These are phyloP conservation scores for Andrena dorsata DNA, from an alignment of 2,888 invertebrate genomes.

Conservation along the genomic window DNA sequence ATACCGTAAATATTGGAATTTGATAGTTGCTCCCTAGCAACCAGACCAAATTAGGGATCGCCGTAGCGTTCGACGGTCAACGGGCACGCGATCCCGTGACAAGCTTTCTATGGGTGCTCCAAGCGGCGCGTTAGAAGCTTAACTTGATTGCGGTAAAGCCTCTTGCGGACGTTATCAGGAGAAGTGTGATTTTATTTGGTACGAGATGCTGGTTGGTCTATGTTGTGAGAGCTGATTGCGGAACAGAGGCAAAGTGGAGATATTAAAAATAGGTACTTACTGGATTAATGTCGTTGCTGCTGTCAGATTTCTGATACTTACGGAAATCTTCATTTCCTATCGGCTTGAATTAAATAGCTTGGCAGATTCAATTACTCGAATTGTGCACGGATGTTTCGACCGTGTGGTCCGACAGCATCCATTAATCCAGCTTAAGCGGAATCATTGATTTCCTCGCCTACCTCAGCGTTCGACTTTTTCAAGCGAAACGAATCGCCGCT, in stretches of 20 bases:
- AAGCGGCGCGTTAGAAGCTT: neutral
- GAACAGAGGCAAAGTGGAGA: neutral
- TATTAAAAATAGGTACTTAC: neutral
- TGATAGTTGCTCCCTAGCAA: slow-evolving; percentile 11
- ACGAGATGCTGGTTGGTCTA: neutral
- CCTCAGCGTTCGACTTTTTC: slow-evolving; percentile 36
- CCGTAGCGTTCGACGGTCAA: neutral
- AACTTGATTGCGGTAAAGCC: no score
- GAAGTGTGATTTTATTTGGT: neutral
- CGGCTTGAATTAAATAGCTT: slow-evolving; percentile 49
- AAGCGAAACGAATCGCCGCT: slow-evolving; percentile 32
- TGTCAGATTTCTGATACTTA: neutral
- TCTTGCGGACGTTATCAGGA: neutral
- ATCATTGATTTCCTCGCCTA: slow-evolving; percentile 67
- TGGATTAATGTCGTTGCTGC: neutral
- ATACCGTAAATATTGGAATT: slow-evolving; percentile 38
- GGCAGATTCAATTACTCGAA: slow-evolving; percentile 73
- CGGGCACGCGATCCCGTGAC: neutral
- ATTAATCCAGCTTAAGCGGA: slow-evolving; percentile 65
- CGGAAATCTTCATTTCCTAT: slow-evolving; percentile 10
- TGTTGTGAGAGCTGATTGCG: neutral
- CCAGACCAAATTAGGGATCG: slow-evolving; percentile 13
- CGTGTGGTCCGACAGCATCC: slow-evolving; percentile 59
- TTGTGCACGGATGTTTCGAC: slow-evolving; percentile 72
- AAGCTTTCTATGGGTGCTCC: neutral